Evolutionary conservation across 2,797 vertebrate genomes (phyloP).

Genomic region (Ficedula albicollis): DNA sequence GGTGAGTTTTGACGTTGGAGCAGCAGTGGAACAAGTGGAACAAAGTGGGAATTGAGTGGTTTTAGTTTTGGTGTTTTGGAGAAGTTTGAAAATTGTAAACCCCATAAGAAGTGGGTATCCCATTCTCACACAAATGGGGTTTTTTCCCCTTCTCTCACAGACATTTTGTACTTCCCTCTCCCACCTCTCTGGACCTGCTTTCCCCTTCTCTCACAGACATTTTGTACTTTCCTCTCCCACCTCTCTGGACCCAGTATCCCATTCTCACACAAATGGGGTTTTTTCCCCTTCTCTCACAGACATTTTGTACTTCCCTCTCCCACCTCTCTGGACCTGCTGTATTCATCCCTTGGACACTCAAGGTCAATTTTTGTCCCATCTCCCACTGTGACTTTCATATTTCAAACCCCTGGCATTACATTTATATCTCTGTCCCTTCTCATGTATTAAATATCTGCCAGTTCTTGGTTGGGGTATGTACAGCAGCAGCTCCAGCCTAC

Average conservation of each 20-base stretch:
- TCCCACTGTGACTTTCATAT: not conserved
- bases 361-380: not conserved
- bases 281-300: not conserved
- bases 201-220: too few species aligned
- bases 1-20: not conserved
- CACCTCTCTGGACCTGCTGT: not conserved
- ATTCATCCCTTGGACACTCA: rapidly evolving
- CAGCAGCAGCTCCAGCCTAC: not conserved
- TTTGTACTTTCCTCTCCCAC: not conserved
- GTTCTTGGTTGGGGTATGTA: rapidly evolving
- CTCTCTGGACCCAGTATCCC: not conserved
- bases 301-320: not conserved
- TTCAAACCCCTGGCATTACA: not conserved
- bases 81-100: not conserved
- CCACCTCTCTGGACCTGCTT: not conserved
- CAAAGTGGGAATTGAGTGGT: not conserved
- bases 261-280: too few species aligned
- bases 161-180: not conserved
- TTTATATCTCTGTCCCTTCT: not conserved
- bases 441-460: not conserved
- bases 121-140: rapidly evolving
- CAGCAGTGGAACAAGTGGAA: not conserved
- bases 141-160: not conserved
- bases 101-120: rapidly evolving
- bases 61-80: not conserved